phyloP scores from a whole-genome alignment of 2,113 vertebrate genomes.

The Podiceps cristatus region DNA sequence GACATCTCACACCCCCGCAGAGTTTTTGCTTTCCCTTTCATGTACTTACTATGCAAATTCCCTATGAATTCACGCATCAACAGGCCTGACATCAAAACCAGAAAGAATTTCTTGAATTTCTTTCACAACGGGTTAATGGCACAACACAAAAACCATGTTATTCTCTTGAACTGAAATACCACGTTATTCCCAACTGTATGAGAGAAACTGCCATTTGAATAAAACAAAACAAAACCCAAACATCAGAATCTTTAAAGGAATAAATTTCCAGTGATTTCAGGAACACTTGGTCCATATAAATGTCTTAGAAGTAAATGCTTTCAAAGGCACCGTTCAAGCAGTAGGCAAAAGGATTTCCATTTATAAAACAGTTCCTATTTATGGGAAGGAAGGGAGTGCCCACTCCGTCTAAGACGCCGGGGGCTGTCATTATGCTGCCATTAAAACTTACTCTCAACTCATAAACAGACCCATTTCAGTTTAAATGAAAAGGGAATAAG shows the following conservation, averaged over 20 bases:
- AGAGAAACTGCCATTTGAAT: not conserved
- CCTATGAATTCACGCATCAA: not conserved
- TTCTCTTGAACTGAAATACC: not conserved
- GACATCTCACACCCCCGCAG: not conserved
- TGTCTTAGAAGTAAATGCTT: not conserved
- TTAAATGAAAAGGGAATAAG: conserved; percentile 16
- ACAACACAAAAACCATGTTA: not conserved
- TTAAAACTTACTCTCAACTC: conserved; percentile 21
- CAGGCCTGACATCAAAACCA: not conserved
- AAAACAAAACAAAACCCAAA: not conserved
- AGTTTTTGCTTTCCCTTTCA: not conserved
- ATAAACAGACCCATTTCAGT: conserved; percentile 21
- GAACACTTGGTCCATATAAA: not conserved
- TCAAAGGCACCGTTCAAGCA: conserved; percentile 13
- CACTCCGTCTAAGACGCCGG: rapidly evolving
- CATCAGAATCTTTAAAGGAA: not conserved
- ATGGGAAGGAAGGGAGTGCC: conserved; percentile 34
- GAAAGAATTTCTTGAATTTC: not conserved
- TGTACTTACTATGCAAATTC: not conserved
- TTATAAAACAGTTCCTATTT: conserved; percentile 33
- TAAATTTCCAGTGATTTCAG: not conserved
- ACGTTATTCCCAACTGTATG: not conserved
- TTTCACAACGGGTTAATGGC: not conserved
- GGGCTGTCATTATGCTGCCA: not conserved
- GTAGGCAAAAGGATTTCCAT: conserved; percentile 6